Base-by-base conservation (phyloP, 2,113 vertebrate genomes). In the Cervus canadensis region DNA sequence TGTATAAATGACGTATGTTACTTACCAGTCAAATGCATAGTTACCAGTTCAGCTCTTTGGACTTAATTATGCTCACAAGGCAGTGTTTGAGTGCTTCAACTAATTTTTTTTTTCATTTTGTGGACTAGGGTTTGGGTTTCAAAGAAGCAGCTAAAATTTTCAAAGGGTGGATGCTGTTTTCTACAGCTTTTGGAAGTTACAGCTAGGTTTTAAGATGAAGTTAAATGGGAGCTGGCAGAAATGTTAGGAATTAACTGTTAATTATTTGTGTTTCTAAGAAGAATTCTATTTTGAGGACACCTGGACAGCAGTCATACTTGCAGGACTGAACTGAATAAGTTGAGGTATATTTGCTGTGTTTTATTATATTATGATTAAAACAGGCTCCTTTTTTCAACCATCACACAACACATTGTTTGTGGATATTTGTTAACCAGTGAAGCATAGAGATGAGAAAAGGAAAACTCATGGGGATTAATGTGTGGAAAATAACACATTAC, bases 201-300 rank as follows among this genome's bases (percentile, higher is more conserved):
- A 90, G 36, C 67, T 94, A n/a, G n/a, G 14, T 26, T 94, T 97
- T 87, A 62, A 88, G 83, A 43, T 45, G 71, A 76, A 76, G 40
- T 43, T 76, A 93, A 85, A 43, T 87, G 59, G 87, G 84, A 59
- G 43, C 50, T 82, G 60, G 87, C 19, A 45, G 60, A 74, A 62
- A 15, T 67, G 45, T 84, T 96, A 59, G 25, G 60, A 56, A 59
- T 67, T 91, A 84, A 43, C 59, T 91, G 54, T 90, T 83, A 90
- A 82, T 95, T 84, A 56, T 57, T 94, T 87, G 48, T 87, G 62
- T 93, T 96, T 83, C 82, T 71, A 94, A 93, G 67, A 87, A 79
- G 67, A 93, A 91, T 83, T 67, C 62, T 78, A 16, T 94, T 56
- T 95, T 67, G 43, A 84, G 82, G 76, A 78, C 6, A 13, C 48